phyloP scores from a whole-genome alignment of 1,140 invertebrate genomes.

The Medauroidea extradentata region DNA sequence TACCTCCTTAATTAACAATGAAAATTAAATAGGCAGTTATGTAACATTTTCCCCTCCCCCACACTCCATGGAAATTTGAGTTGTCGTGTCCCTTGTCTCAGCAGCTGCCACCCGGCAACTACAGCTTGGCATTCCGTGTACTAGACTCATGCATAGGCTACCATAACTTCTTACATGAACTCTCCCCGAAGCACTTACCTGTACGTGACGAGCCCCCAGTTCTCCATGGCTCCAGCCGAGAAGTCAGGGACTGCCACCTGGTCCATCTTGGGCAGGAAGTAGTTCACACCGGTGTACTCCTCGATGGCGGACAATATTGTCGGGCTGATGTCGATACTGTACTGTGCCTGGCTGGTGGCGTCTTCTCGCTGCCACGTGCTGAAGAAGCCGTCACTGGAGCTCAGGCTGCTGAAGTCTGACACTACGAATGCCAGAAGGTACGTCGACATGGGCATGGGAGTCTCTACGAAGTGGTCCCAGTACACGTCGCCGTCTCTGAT shows the following conservation, averaged over 20 bases:
- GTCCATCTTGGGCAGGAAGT: constrained; percentile 14
- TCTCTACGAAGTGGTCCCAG: too few species aligned
- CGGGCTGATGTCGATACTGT: constrained; percentile 74
- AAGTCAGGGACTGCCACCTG: constrained; percentile 52
- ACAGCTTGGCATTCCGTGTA: too few species aligned
- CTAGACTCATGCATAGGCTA: too few species aligned
- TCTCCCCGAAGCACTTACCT: not conserved
- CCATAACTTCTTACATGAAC: too few species aligned
- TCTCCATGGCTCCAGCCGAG: constrained; percentile 55
- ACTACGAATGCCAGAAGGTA: constrained; percentile 73
- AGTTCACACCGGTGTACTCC: not conserved
- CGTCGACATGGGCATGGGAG: constrained; percentile 55
- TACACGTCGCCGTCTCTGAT: too few species aligned
- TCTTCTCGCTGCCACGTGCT: not conserved
- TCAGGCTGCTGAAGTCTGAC: constrained; percentile 52
- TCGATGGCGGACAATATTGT: constrained; percentile 48
- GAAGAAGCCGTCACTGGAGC: not conserved
- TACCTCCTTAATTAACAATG: too few species aligned
- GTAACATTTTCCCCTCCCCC: too few species aligned
- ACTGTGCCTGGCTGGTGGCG: constrained; percentile 71
- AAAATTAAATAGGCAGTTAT: too few species aligned
- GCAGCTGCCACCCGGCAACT: too few species aligned
- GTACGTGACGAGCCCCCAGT: constrained; percentile 57
- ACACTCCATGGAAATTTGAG: too few species aligned
- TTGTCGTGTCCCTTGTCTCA: too few species aligned